Evolutionary conservation across 2,113 vertebrate genomes (phyloP), one percentile per base, ranked within the genome.

Genomic region (Hypocryptadius cinnamomeus): DNA sequence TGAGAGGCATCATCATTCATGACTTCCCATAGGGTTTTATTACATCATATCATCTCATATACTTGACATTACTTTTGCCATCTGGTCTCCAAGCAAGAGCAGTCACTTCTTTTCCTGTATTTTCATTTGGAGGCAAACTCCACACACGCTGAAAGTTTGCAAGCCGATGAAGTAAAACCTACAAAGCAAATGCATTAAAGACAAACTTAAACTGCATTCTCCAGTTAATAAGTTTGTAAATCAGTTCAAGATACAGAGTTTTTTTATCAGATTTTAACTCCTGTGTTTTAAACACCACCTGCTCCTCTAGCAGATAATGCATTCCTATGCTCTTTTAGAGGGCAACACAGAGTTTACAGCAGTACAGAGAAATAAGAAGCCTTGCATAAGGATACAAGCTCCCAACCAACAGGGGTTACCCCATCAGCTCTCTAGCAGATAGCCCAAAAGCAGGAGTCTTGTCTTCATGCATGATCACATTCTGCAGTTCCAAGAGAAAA

Each of bases 1-100:
- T 6, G 10, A 37, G 53, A 92, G 19, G 12, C 22, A 64, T 13
- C 45, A 65, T 21, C 33, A 45, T 64, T 31, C 35, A 39, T 11
- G 11, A 56, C 35, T 87, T 87, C 45, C 51, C 72, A 9, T 2
- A 9, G 56, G 51, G 65, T 30, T 57, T 86, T 48, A 54, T 13
- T 12, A 8, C n/a, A 71, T 39, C 9, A 1, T 17, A 50, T 73
- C 45, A 73, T 33, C 28, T 69, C 54, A 13, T 53, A 57, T 15
- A 79, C 35, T 82, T 47, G 33, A 80, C 60, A 96, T 98, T 98
- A 99, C 99, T 98, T 98, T 99, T 99, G 95, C 99, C 99, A 97
- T 99, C 99, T 61, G 99, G 99, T 97, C 99, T 98, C 99, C 99
- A 99, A 30, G 99, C 98, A 28, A 99, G 97, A 14, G 98, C 98